Evolutionary conservation across 1,140 invertebrate species (phyloP).

Genomic region (Diachasmimorpha longicaudata): DNA sequence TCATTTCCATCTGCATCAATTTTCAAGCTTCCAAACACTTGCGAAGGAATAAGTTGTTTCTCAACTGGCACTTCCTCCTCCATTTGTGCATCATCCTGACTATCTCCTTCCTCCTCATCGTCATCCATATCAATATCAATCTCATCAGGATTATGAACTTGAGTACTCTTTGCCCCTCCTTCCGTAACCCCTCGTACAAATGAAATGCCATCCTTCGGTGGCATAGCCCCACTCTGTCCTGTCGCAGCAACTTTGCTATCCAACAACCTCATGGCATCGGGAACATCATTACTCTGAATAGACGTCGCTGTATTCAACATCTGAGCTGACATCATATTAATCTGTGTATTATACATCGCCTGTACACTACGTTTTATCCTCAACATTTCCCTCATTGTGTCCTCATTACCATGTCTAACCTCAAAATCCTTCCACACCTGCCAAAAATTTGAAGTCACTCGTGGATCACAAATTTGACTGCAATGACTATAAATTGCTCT

Average conservation of each 20-base stretch:
- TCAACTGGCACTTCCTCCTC: constrained; percentile 72
- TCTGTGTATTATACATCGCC: constrained; percentile 95
- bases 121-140: constrained; percentile 85
- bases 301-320: constrained; percentile 82
- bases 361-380: constrained; percentile 97
- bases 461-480: constrained; percentile 98
- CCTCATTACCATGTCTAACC: constrained; percentile 99
- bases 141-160: constrained; percentile 90
- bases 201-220: constrained; percentile 72
- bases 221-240: constrained; percentile 48
- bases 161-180: constrained; percentile 70
- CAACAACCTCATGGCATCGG: constrained; percentile 86
- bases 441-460: constrained; percentile 94
- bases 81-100: constrained; percentile 63
- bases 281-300: constrained; percentile 71
- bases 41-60: constrained; percentile 79
- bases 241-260: constrained; percentile 75
- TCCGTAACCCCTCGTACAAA: constrained; percentile 89
- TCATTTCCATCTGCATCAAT: constrained; percentile 37
- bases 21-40: constrained; percentile 85
- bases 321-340: constrained; percentile 98
- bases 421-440: constrained; percentile 99
- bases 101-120: constrained; percentile 71
- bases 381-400: constrained; percentile 99
- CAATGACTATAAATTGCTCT: constrained; percentile 97